phyloP scores from a whole-genome alignment of 1,140 invertebrate genomes.

The Rhagoletis zephyria region DNA sequence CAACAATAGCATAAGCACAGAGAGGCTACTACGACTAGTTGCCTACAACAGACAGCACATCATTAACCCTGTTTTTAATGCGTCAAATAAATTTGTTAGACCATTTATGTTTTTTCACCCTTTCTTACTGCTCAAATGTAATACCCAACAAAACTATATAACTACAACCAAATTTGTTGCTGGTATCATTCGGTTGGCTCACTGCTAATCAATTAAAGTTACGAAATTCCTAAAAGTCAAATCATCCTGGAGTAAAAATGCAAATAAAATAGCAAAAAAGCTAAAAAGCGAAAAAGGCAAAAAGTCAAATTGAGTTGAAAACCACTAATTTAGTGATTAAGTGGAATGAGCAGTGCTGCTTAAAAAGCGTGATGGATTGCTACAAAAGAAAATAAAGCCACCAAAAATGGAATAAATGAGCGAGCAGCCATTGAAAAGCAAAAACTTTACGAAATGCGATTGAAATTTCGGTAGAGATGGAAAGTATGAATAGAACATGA shows the following conservation, averaged over 20 bases:
- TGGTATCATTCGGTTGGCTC: neutral
- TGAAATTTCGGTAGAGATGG: neutral
- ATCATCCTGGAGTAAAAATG: neutral
- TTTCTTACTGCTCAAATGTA: neutral
- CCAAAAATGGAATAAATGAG: neutral
- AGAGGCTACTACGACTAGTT: no score
- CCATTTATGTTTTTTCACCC: neutral
- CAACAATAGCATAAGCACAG: no score
- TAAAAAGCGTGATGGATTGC: neutral
- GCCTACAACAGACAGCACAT: neutral
- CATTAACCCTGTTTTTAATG: neutral
- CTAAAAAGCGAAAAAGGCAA: neutral
- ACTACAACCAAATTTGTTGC: neutral
- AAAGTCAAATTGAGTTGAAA: slow-evolving; percentile 11
- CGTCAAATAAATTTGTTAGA: neutral
- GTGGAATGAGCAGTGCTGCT: neutral
- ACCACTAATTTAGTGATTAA: slow-evolving; percentile 37
- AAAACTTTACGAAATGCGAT: neutral
- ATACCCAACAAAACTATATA: neutral
- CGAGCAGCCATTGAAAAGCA: neutral
- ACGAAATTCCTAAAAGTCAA: slow-evolving; percentile 22
- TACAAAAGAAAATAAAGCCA: neutral
- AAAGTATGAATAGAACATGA: neutral
- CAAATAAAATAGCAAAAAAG: neutral
- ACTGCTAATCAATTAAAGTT: slow-evolving; percentile 33